Conservation (phyloP, 2,797 vertebrate genomes). For the Lepus oiostolus region DNA sequence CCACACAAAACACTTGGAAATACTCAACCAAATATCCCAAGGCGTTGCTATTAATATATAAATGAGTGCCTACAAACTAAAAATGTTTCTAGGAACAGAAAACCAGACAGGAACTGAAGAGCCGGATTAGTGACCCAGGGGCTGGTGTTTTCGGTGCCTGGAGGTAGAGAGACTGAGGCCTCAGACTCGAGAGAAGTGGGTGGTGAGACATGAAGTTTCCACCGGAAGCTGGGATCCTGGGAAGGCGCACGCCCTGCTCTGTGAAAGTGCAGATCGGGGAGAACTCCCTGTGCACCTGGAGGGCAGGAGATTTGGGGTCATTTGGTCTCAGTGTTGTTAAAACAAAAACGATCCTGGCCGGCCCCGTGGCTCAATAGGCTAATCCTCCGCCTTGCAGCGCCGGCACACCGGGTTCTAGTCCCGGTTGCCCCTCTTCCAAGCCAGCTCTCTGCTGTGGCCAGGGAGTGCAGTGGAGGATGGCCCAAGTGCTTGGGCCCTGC, state of each 20-base stretch:
- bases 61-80: not conserved
- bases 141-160: not conserved
- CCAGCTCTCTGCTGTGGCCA: too few species aligned
- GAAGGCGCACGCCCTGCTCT: fast-evolving
- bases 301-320: not conserved
- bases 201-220: not conserved
- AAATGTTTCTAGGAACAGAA: not conserved
- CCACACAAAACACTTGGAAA: not conserved
- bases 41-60: not conserved
- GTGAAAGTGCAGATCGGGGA: not conserved
- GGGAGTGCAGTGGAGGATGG: too few species aligned
- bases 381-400: too few species aligned
- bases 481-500: too few species aligned
- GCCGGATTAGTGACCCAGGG: not conserved
- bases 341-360: too few species aligned
- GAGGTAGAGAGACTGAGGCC: not conserved
- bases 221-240: not conserved
- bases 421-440: too few species aligned
- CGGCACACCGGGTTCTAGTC: too few species aligned
- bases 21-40: not conserved
- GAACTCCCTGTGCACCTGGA: not conserved
- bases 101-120: not conserved
- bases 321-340: not conserved
- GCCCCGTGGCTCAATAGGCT: too few species aligned
- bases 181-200: not conserved